Evolutionary conservation across 2,888 invertebrate genomes (phyloP), one percentile per base, ranked within the genome.

Genomic region (Stegana nigrithorax): DNA sequence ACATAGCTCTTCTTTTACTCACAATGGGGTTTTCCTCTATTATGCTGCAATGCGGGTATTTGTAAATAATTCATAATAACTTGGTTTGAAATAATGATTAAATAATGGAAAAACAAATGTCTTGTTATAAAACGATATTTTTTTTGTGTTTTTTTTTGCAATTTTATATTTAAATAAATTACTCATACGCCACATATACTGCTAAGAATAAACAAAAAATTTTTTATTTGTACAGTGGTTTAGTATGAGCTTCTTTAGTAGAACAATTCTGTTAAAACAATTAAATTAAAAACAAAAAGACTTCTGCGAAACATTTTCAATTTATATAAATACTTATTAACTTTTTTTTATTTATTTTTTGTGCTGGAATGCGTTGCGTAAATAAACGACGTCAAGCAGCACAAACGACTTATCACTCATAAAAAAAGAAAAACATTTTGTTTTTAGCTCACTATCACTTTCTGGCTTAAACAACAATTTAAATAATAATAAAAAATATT

Each of bases 361-460:
- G n/a, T n/a, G n/a, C n/a, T n/a, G n/a, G n/a, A n/a, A n/a, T n/a
- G n/a, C n/a, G n/a, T n/a, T n/a, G n/a, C n/a, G n/a, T n/a, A n/a
- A n/a, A n/a, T n/a, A n/a, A 8, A 39, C 6, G n/a, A 39, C 17
- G 2, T 14, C n/a, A 39, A 39, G 39, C 6, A 39, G 10, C 36
- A n/a, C 36, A 39, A 39, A 17, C 39, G 17, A 17, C 39, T 39
- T 39, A 39, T 4, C 39, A 39, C n/a, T 14, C 2, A 39, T 2
- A 39, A 39, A 39, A 6, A 39, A 39, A 10, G 17, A n/a, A n/a
- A n/a, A n/a, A n/a, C n/a, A n/a, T n/a, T n/a, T n/a, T n/a, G n/a
- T n/a, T n/a, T n/a, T n/a, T n/a, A n/a, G n/a, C n/a, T 39, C 39
- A 39, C 39, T 39, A 39, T 39, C 39, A 39, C 39, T 39, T 39